Evolutionary conservation across 2,888 invertebrate species (phyloP).

Genomic region (Mythimna vitellina): DNA sequence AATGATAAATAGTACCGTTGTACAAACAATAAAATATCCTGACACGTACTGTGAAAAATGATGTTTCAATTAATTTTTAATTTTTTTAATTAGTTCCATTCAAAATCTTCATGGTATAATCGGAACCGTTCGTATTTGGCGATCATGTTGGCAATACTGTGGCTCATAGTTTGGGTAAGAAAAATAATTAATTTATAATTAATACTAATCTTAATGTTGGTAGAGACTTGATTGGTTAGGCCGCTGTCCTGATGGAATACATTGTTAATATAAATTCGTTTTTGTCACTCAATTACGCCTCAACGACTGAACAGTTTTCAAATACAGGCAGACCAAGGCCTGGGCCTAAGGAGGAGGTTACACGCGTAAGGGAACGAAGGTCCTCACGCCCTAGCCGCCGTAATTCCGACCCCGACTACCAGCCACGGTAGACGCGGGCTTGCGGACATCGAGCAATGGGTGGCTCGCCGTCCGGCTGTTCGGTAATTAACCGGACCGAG

Average conservation of each 20-base stretch:
- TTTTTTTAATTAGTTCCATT: constrained; percentile 49
- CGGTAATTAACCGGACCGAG: too few relatives aligned
- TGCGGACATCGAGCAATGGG: too few relatives aligned
- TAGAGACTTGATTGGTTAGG: not conserved
- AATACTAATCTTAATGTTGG: not conserved
- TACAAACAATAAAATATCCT: not conserved
- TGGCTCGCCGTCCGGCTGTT: too few relatives aligned
- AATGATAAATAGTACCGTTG: not conserved
- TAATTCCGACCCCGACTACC: too few relatives aligned
- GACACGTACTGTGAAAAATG: constrained; percentile 6
- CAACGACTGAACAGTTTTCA: too few relatives aligned
- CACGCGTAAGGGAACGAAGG: too few relatives aligned
- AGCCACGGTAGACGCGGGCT: too few relatives aligned
- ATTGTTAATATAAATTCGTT: not conserved
- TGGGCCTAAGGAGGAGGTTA: too few relatives aligned
- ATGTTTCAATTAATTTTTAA: constrained; percentile 46
- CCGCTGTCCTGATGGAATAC: not conserved
- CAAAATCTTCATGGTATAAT: constrained; percentile 47
- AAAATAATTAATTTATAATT: not conserved
- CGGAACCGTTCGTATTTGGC: constrained; percentile 8
- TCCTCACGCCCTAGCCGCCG: too few relatives aligned
- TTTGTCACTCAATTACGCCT: too few relatives aligned
- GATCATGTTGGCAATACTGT: constrained; percentile 44
- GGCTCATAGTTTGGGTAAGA: constrained; percentile 52
- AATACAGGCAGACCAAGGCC: too few relatives aligned